These are phyloP conservation scores for Schizopygopsis pylzovi DNA, from an alignment of 2,797 vertebrate species.

Conservation along the genomic window DNA sequence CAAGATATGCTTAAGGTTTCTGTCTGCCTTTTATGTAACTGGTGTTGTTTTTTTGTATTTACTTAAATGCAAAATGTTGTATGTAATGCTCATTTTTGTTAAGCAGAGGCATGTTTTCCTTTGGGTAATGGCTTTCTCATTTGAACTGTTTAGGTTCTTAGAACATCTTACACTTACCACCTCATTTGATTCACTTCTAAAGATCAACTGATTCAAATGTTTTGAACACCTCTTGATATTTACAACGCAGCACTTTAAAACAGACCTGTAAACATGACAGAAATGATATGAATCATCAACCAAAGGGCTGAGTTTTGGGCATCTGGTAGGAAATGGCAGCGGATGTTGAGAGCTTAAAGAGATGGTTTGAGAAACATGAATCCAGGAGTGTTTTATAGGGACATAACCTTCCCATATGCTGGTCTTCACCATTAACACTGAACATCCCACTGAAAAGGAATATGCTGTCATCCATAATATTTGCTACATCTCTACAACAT, in stretches of 20 bases:
- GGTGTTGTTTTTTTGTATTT: not conserved
- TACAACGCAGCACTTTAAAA: not conserved
- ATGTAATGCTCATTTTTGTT: not conserved
- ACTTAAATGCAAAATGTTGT: not conserved
- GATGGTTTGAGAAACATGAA: slow-evolving; percentile 26
- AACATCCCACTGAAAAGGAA: not conserved
- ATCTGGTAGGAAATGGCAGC: slow-evolving; percentile 13
- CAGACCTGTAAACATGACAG: not conserved
- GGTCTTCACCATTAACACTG: slow-evolving; percentile 8
- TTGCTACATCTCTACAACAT: not conserved
- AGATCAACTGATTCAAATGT: slow-evolving; percentile 1
- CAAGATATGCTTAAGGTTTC: not conserved
- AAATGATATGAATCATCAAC: slow-evolving; percentile 6
- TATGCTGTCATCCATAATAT: not conserved
- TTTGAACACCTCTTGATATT: slow-evolving; percentile 21
- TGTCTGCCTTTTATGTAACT: not conserved
- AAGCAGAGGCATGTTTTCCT: not conserved
- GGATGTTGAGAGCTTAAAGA: slow-evolving; percentile 13
- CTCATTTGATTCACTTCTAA: not conserved
- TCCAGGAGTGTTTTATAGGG: not conserved
- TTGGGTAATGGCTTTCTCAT: not conserved
- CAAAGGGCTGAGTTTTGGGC: not conserved
- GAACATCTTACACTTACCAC: not conserved
- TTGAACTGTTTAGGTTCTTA: not conserved
- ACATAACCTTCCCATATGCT: slow-evolving; percentile 15